phyloP scores from a whole-genome alignment of 2,888 invertebrate species.

The Tetramorium bicarinatum region DNA sequence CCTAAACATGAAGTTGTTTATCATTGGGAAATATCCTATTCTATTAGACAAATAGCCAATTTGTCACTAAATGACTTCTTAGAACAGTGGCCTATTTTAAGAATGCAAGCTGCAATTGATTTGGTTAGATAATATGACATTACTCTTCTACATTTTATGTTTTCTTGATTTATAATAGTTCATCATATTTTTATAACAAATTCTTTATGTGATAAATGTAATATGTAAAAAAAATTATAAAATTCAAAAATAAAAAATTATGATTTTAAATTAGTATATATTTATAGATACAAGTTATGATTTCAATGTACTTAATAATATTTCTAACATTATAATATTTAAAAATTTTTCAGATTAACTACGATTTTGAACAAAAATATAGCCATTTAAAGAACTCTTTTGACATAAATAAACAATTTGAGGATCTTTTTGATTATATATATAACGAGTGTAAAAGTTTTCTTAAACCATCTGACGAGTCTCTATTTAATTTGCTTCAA shows the following conservation, averaged over 20 bases:
- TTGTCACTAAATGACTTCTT: neutral
- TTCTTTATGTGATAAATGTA: neutral
- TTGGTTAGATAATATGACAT: neutral
- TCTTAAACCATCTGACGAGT: neutral
- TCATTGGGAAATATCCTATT: neutral
- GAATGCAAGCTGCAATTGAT: neutral
- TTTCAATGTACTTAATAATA: neutral
- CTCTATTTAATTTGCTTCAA: neutral
- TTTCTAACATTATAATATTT: neutral
- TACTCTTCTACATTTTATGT: no score
- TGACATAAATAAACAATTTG: neutral
- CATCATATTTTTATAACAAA: no score
- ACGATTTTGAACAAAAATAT: neutral
- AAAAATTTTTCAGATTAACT: neutral
- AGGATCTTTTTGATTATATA: neutral
- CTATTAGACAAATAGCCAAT: neutral
- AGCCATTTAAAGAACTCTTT: neutral
- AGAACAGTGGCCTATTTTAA: neutral
- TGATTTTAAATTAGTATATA: no score
- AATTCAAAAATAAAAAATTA: no score
- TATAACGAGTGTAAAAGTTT: neutral
- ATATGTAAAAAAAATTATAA: neutral
- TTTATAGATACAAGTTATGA: no score
- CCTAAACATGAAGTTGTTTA: neutral
- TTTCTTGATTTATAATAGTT: no score